Base-by-base conservation (phyloP, 2,797 vertebrate species). In the Xyrichtys novacula region DNA sequence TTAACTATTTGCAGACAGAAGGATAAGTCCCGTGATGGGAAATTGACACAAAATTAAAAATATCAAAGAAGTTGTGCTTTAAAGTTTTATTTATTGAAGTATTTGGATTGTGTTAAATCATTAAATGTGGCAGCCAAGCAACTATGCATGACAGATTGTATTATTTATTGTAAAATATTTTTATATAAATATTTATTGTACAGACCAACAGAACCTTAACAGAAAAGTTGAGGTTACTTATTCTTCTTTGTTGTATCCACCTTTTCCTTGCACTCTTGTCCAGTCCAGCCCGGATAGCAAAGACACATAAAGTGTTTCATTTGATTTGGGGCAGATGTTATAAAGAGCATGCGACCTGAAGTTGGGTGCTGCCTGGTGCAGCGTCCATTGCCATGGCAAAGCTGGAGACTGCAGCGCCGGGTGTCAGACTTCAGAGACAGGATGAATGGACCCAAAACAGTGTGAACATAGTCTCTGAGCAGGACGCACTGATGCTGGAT, bases 261-360 rank as follows among this genome's bases (percentile, higher is more conserved):
- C 43, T 60, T 65, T 36, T 82, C n/a, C 46, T 87, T 75, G 78
- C 96, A 98, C 50, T 17, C 17, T n/a, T 81, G 16, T 0, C 96
- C 96, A 0, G 59, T 80, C 96, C 96, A 96, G 58, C 94, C 95
- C 0, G 0, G 57, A 85, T 95, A 96, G 89, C 96, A 98, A 68
- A 48, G 82, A 85, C 95, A 98, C 55, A 66, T 80, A 71, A 97
- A 97, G 1, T 88, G 73, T n/a, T 62, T 54, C 5, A 4, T 16
- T 3, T 49, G 7, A 1, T 23, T 23, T 20, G 17, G 22, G 40
- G 65, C 28, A 17, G 68, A 52, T 81, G 80, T 0, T 69, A 38
- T 4, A 83, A 94, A 88, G 50, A 92, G 31, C 83, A 78, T 75
- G 84, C 76, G 76, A 49, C 81, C 77, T 0, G 92, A 90, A 0